Base-by-base conservation (phyloP, 2,888 invertebrate genomes). In the Plebejus anna region DNA sequence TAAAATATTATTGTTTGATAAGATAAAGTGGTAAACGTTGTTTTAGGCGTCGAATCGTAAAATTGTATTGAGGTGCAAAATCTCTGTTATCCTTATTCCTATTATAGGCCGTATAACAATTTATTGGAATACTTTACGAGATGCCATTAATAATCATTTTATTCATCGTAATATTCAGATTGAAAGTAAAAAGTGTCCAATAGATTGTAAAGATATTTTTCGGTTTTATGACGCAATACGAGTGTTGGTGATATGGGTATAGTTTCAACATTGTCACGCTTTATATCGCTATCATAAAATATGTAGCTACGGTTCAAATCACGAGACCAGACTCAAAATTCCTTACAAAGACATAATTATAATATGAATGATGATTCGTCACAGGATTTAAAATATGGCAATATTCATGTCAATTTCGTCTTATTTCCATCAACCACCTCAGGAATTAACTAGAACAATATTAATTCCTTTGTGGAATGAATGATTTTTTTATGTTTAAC, bases 11-110 rank as follows among this genome's bases (percentile, higher is more conserved):
- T 73, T 73, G 51, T 73, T 32, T 16, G 73, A 84, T 81, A 81
- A 82, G 80, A 83, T 82, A 81, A 78, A 70, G 77, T 79, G 77
- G 77, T 77, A 79, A 80, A 79, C 79, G 80, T 78, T 80, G 79
- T 81, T 84, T 84, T 86, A 87, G 86, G 85, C 86, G 87, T 87
- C 83, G 84, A 83, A 82, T 85, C 83, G 84, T 85, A 85, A 86
- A 88, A 84, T 84, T 85, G 83, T 82, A 83, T 79, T 80, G 80
- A 82, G 81, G 81, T 83, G 86, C 86, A 82, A 87, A 87, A 84
- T 83, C 81, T 77, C 80, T 79, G 81, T 75, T 79, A 78, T 78
- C 73, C 83, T 83, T 88, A 84, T 87, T 89, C 55, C 6, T 73
- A 55, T 55, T 73, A 55, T 55, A 32, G 73, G 55, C 32, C 73